Evolutionary conservation across 2,888 invertebrate species (phyloP), one percentile per base, ranked within the genome.

Genomic region (Plagodis pulveraria): DNA sequence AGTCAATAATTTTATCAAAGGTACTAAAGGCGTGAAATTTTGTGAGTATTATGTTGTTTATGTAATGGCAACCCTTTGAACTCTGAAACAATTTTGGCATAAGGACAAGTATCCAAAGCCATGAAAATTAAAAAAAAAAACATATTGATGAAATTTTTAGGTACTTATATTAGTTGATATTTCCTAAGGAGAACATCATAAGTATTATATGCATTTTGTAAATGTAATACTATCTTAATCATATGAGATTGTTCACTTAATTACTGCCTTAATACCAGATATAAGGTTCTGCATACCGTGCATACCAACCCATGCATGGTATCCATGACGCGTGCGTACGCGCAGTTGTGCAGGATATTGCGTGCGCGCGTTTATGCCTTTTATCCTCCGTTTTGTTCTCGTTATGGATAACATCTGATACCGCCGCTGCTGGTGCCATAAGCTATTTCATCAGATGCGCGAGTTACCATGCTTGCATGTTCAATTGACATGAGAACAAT

Each of bases 301-400:
- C 11, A 22, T 50, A 38, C n/a, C 33, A 34, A 42, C 11, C 48
- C 38, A 38, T 12, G 33, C 45, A 33, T 34, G n/a, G 8, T 40
- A 49, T 49, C 22, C 49, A 11, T 43, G 34, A 45, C 35, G 43
- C 43, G 43, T 51, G 38, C 35, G 41, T 9, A 49, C 38, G 38
- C 48, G 35, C 50, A 48, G 47, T 35, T 66, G 50, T 67, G 67
- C 81, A 81, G 86, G 83, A 86, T 80, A 72, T 86, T 84, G 82
- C 83, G 83, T 79, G 72, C 63, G 72, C 74, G 70, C 77, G 74
- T 75, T 71, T 57, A 69, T 69, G 71, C 69, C 68, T 68, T 74
- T 72, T 74, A 71, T 73, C 71, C 65, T 70, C 66, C 66, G 67
- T 76, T 72, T 73, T 63, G 63, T 69, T 67, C 59, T 40, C 57